Percentiles rank a stretch among this genome's conserved stretches.
Conservation (phyloP, 2,888 invertebrate species). For the Microplitis manilae region DNA sequence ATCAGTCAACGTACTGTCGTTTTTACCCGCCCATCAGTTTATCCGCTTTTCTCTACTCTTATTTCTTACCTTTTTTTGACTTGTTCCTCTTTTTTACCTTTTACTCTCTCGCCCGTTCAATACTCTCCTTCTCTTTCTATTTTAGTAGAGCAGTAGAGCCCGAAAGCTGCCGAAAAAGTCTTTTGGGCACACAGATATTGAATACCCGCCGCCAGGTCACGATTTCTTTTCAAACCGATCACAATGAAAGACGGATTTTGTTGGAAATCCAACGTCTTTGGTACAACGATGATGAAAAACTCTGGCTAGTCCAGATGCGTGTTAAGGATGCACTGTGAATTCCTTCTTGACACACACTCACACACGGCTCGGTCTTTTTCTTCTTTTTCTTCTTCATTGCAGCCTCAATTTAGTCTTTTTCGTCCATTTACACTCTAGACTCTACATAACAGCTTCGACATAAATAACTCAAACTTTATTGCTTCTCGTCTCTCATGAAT, state of each 20-base stretch:
- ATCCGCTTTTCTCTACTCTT: background rate
- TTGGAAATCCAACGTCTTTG: conserved; percentile 25
- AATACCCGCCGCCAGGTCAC: conserved; percentile 33
- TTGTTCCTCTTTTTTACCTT: conserved; percentile 4
- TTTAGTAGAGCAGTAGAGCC: background rate
- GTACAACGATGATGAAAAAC: conserved; percentile 24
- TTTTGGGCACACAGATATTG: background rate
- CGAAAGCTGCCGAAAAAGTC: background rate
- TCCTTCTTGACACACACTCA: background rate
- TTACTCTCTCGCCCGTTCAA: conserved; percentile 22
- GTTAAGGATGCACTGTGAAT: background rate
- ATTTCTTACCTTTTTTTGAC: background rate
- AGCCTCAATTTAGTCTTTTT: background rate
- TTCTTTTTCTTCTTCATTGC: background rate
- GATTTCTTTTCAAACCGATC: conserved; percentile 36
- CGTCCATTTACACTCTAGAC: background rate
- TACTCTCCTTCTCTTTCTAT: background rate
- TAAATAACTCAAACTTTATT: conserved; percentile 39
- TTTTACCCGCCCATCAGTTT: background rate
- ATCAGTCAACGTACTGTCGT: conserved; percentile 7
- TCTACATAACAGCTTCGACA: conserved; percentile 10
- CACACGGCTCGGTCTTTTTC: background rate
- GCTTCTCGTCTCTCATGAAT: conserved; percentile 19
- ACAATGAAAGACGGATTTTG: conserved; percentile 37
- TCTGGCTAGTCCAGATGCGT: conserved; percentile 28